Conservation (phyloP, 2,888 invertebrate genomes). For the Drosophila pseudotakahashii region DNA sequence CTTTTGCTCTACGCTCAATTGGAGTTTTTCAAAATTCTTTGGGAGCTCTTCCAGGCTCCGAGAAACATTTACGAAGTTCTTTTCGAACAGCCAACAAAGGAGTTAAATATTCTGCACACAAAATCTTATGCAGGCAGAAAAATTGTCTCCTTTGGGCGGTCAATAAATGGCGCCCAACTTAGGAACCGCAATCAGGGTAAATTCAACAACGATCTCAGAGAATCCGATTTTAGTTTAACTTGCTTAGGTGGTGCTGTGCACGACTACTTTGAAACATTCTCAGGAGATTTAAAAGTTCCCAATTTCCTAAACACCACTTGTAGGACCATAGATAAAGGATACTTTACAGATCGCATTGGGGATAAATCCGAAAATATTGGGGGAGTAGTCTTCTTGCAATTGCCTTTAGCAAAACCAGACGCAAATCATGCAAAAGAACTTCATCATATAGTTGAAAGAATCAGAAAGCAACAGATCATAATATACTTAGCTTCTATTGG, state of each 20-base stretch:
- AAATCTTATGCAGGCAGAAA: constrained; percentile 83
- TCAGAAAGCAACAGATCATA: constrained; percentile 81
- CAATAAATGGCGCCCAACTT: constrained; percentile 81
- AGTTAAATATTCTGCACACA: constrained; percentile 81
- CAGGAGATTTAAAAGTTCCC: constrained; percentile 67
- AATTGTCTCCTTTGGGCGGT: constrained; percentile 82
- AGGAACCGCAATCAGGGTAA: constrained; percentile 71
- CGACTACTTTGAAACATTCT: constrained; percentile 78
- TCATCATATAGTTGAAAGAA: constrained; percentile 79
- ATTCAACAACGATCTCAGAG: constrained; percentile 71
- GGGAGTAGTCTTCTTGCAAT: constrained; percentile 82
- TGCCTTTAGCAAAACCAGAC: constrained; percentile 78
- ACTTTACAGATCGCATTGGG: constrained; percentile 80
- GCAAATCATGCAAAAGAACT: constrained; percentile 71
- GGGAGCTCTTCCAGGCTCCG: constrained; percentile 82
- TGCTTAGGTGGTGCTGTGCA: constrained; percentile 81
- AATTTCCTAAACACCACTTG: constrained; percentile 81
- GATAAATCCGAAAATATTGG: constrained; percentile 80
- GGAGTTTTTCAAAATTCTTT: constrained; percentile 79
- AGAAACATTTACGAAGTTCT: constrained; percentile 83
- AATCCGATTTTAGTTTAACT: constrained; percentile 81
- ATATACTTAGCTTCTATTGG: constrained; percentile 82
- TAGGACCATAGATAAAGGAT: constrained; percentile 82
- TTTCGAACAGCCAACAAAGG: constrained; percentile 77
- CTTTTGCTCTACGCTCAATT: constrained; percentile 80